Conservation (phyloP, 1,140 invertebrate genomes). For the Latrodectus geometricus region DNA sequence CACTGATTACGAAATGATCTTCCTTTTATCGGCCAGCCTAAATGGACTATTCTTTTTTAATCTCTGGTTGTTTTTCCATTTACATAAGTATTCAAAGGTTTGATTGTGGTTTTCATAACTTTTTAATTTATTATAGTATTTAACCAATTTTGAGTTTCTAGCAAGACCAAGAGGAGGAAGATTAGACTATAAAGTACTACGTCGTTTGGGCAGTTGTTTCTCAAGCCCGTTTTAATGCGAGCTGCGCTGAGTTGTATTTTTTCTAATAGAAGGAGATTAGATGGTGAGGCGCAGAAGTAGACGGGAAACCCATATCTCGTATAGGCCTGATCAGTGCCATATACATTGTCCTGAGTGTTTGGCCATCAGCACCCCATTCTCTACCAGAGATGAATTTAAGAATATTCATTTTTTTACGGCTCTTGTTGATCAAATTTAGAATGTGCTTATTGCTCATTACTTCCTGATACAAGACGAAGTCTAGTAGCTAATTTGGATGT, state of each 20-base stretch:
- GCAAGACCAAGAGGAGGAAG: not conserved
- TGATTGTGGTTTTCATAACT: constrained; percentile 2
- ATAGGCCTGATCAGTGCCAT: not conserved
- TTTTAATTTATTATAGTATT: constrained; percentile 9
- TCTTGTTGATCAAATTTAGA: not conserved
- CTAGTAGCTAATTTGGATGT: not conserved
- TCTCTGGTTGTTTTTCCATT: too few species aligned
- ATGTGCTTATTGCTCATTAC: not conserved
- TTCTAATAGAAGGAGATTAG: not conserved
- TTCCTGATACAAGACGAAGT: not conserved
- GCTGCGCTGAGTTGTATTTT: not conserved
- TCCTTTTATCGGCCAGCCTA: too few species aligned
- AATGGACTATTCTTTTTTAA: too few species aligned
- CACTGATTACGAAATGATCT: too few species aligned
- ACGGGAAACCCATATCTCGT: constrained; percentile 2
- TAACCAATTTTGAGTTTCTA: not conserved
- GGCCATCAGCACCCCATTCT: not conserved
- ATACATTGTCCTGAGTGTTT: not conserved
- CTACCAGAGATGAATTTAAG: constrained; percentile 1
- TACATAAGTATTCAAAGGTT: constrained; percentile 2
- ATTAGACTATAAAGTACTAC: constrained; percentile 1
- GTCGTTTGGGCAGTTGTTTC: not conserved
- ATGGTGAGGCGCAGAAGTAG: constrained; percentile 4
- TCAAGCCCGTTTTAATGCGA: constrained; percentile 5
- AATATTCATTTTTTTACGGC: not conserved